Percentiles rank a stretch among this genome's conserved stretches.
These are phyloP conservation scores for Clamator glandarius DNA, from an alignment of 2,797 vertebrate species.

Conservation along the genomic window DNA sequence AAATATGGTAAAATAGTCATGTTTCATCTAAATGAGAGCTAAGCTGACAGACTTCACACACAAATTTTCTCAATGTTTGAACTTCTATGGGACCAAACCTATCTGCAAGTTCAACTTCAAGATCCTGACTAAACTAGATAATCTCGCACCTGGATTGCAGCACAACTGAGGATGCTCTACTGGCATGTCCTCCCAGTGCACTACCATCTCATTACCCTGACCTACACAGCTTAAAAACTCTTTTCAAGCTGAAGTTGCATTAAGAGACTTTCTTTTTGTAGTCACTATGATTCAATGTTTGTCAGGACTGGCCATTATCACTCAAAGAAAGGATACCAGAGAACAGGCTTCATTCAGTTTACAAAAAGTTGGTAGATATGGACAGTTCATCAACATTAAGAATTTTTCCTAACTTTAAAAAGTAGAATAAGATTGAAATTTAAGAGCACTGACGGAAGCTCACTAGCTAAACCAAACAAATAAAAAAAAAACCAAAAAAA, in stretches of 20 bases:
- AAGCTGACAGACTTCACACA: neutral
- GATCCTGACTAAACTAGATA: neutral
- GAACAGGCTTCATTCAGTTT: neutral
- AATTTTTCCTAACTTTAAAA: neutral
- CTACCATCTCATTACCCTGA: rapidly evolving
- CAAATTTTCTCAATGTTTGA: neutral
- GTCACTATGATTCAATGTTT: neutral
- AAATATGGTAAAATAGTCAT: rapidly evolving
- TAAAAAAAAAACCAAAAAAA: neutral
- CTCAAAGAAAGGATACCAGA: neutral
- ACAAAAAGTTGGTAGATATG: neutral
- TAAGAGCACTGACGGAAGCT: neutral
- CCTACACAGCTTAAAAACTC: neutral
- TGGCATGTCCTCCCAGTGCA: neutral
- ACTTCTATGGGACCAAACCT: neutral
- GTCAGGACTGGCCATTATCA: neutral
- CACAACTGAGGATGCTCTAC: rapidly evolving
- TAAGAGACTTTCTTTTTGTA: neutral
- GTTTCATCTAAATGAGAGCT: neutral
- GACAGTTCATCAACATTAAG: neutral
- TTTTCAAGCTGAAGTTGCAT: neutral
- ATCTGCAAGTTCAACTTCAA: neutral
- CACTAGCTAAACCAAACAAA: neutral
- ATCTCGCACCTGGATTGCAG: neutral
- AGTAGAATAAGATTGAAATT: neutral